These are phyloP conservation scores for Ciconia nigra DNA, from an alignment of 2,797 vertebrate genomes.

Conservation along the genomic window DNA sequence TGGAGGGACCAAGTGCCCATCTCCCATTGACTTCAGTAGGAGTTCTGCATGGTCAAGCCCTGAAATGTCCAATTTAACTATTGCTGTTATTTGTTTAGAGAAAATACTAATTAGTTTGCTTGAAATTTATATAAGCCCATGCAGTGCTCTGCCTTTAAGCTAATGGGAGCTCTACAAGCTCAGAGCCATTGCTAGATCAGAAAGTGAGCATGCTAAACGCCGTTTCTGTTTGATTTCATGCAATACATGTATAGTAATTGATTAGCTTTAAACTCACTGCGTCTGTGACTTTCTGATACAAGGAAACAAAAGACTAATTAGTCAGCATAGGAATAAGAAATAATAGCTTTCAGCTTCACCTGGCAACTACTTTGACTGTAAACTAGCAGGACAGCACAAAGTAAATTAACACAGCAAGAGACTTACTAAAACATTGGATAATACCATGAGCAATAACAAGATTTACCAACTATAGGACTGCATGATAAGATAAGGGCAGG, in stretches of 20 bases:
- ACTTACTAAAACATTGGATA: constrained; percentile 7
- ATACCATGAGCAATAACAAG: constrained; percentile 1
- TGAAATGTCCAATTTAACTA: not conserved
- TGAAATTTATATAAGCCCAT: not conserved
- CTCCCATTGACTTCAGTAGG: constrained; percentile 23
- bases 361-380: not conserved
- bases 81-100: not conserved
- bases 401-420: constrained; percentile 15
- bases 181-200: not conserved
- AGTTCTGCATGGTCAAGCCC: constrained; percentile 12
- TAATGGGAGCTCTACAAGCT: constrained; percentile 48
- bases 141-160: constrained; percentile 28
- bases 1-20: not conserved
- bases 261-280: constrained; percentile 56
- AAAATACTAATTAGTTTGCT: not conserved
- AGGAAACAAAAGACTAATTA: constrained; percentile 62
- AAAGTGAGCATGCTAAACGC: constrained; percentile 54
- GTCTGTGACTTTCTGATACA: constrained; percentile 64
- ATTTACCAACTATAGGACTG: not conserved
- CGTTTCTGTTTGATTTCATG: constrained; percentile 27
- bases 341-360: constrained; percentile 37
- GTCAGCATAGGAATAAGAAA: constrained; percentile 31
- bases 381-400: constrained; percentile 15
- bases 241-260: constrained; percentile 37
- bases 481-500: not conserved